These are phyloP conservation scores for Drosophila sp. DNA, from an alignment of 1,140 invertebrate species.

Conservation along the genomic window DNA sequence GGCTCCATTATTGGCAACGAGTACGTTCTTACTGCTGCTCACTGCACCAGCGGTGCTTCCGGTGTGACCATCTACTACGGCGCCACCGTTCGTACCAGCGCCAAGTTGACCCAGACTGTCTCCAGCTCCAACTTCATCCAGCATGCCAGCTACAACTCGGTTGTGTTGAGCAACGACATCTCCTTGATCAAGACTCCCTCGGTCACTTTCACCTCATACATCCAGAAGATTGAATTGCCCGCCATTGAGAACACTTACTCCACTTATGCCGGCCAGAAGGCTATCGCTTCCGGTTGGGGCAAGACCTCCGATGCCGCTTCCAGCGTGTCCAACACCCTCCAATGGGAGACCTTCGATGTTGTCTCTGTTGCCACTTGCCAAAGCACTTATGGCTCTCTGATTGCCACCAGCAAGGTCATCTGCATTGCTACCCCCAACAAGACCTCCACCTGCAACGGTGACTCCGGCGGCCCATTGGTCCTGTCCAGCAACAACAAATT, in stretches of 20 bases:
- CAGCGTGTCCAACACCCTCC: constrained; percentile 32
- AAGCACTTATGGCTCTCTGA: constrained; percentile 23
- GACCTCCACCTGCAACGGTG: constrained; percentile 52
- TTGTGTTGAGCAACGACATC: constrained; percentile 51
- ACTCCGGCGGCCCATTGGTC: constrained; percentile 80
- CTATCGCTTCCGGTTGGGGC: constrained; percentile 58
- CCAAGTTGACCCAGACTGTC: constrained; percentile 25
- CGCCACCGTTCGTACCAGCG: constrained; percentile 40
- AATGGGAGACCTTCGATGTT: constrained; percentile 32
- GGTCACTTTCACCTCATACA: constrained; percentile 20
- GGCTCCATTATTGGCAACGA: constrained; percentile 84
- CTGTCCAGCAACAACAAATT: constrained; percentile 75
- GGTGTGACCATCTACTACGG: constrained; percentile 59
- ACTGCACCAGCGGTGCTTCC: constrained; percentile 82
- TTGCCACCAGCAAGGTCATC: constrained; percentile 20
- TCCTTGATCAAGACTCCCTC: constrained; percentile 41
- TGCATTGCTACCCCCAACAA: constrained; percentile 33
- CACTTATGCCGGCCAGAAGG: constrained; percentile 40
- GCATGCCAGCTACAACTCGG: constrained; percentile 52
- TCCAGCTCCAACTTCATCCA: constrained; percentile 34
- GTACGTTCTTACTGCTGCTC: constrained; percentile 86
- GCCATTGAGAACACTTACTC: constrained; percentile 32
- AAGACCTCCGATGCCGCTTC: constrained; percentile 42
- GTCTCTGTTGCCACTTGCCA: constrained; percentile 31
- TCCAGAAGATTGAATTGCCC: constrained; percentile 45